Conservation (phyloP, 2,888 invertebrate species). For the Notodonta dromedarius region DNA sequence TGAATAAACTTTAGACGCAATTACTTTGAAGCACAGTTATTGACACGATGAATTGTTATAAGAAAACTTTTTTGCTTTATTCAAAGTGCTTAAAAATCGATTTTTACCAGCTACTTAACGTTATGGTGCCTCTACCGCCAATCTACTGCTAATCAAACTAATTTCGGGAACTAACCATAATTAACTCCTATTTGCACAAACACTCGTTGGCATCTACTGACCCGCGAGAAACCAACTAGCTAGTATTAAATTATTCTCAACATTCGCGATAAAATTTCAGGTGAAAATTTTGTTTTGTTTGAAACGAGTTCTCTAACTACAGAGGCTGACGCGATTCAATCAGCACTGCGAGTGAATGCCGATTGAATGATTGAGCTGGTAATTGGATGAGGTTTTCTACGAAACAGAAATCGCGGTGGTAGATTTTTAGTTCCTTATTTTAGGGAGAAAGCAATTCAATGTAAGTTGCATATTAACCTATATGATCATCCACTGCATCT, state of each 20-base stretch:
- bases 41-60: no score
- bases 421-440: neutral
- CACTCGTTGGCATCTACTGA: neutral
- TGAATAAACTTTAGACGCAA: neutral
- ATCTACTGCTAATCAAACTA: no score
- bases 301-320: constrained; percentile 7
- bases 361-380: constrained; percentile 5
- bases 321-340: constrained; percentile 10
- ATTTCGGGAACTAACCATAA: no score
- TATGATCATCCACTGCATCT: no score
- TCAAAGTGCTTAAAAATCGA: no score
- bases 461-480: no score
- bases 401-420: constrained; percentile 13
- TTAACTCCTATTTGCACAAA: no score
- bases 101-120: no score
- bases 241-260: neutral
- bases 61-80: no score
- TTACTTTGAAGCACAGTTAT: no score
- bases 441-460: neutral
- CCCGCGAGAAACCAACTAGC: neutral
- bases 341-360: neutral
- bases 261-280: neutral
- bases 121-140: no score
- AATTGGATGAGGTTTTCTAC: neutral
- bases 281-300: constrained; percentile 3